These are phyloP conservation scores for Mesoligia furuncula DNA, from an alignment of 2,888 invertebrate genomes.

Conservation along the genomic window DNA sequence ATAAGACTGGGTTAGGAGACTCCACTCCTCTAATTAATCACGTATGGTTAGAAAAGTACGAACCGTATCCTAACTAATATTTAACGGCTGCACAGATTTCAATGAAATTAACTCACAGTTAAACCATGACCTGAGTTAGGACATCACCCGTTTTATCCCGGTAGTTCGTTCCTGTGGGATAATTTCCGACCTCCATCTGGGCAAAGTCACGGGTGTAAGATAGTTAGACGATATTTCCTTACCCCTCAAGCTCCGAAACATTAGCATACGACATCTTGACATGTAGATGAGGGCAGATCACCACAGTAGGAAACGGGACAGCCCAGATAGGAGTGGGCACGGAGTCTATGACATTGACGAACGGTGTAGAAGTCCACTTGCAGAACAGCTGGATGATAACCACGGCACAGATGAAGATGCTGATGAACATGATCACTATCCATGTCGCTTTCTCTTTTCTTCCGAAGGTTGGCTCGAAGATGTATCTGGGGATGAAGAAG, in stretches of 20 bases:
- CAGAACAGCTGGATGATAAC: slow-evolving; percentile 83
- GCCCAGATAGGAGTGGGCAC: slow-evolving; percentile 87
- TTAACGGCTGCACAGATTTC: not conserved
- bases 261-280: slow-evolving; percentile 81
- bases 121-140: not conserved
- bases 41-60: not conserved
- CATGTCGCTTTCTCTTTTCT: slow-evolving; percentile 81
- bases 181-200: not conserved
- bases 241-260: slow-evolving; percentile 80
- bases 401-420: slow-evolving; percentile 82
- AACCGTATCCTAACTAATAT: not conserved
- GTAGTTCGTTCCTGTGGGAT: not conserved
- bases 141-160: not conserved
- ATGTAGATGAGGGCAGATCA: slow-evolving; percentile 85
- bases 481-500: slow-evolving; percentile 76
- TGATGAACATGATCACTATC: slow-evolving; percentile 83
- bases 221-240: not conserved
- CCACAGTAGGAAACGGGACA: slow-evolving; percentile 86
- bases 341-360: slow-evolving; percentile 87
- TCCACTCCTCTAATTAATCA: not conserved
- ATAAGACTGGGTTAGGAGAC: not conserved
- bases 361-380: slow-evolving; percentile 86
- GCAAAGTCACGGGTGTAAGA: not conserved
- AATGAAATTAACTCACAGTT: not conserved
- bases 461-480: slow-evolving; percentile 85